These are phyloP conservation scores for Centroberyx gerrardi DNA, from an alignment of 2,797 vertebrate genomes.

Conservation along the genomic window DNA sequence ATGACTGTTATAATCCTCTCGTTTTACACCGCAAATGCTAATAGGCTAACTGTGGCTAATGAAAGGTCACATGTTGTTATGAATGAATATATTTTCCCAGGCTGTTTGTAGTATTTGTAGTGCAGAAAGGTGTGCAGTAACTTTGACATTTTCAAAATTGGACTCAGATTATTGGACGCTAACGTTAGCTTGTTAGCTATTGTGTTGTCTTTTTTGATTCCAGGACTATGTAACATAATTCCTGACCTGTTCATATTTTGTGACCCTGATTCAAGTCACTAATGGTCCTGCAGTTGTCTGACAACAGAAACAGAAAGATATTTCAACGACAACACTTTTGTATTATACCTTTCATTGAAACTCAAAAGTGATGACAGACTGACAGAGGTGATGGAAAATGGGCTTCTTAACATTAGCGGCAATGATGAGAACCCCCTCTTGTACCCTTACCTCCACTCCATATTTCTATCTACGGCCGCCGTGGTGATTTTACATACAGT, in stretches of 20 bases:
- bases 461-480: not conserved
- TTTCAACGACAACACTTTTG: not conserved
- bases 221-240: too few species aligned
- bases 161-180: not conserved
- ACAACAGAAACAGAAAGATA: not conserved
- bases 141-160: too few species aligned
- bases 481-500: constrained; percentile 20
- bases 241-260: not conserved
- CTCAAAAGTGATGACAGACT: not conserved
- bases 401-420: not conserved
- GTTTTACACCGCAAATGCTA: too few species aligned
- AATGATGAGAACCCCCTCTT: not conserved
- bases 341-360: not conserved
- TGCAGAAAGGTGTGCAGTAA: too few species aligned
- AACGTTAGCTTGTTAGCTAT: not conserved
- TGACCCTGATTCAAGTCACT: not conserved
- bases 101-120: too few species aligned
- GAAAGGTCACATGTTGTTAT: too few species aligned
- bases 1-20: too few species aligned
- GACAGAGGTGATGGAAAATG: not conserved
- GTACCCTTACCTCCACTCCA: constrained; percentile 10
- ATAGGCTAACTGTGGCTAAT: too few species aligned
- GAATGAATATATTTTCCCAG: too few species aligned
- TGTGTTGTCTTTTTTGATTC: too few species aligned
- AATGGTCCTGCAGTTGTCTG: too few species aligned